Percentiles rank a stretch among this genome's conserved stretches.
These are phyloP conservation scores for Lanius collurio DNA, from an alignment of 2,113 vertebrate genomes.

Conservation along the genomic window DNA sequence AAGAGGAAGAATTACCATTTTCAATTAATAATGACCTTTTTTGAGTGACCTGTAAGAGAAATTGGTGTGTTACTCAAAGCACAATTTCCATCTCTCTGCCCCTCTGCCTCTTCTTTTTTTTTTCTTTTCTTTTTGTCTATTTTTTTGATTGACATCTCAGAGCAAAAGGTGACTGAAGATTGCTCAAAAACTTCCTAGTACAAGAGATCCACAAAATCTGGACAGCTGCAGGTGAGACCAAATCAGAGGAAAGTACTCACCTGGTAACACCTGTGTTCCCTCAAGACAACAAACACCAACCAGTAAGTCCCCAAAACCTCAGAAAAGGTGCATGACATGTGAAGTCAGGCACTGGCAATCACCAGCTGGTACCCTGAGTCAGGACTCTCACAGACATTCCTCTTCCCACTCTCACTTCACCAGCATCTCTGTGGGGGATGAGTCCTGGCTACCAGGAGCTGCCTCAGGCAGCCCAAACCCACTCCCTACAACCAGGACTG, in stretches of 20 bases:
- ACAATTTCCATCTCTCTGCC: not conserved
- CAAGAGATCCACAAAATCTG: not conserved
- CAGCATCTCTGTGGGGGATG: accelerated
- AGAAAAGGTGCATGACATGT: accelerated
- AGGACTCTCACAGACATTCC: not conserved
- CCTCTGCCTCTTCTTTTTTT: not conserved
- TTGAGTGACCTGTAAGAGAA: not conserved
- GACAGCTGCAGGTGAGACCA: not conserved
- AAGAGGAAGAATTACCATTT: not conserved
- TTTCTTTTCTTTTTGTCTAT: too few species aligned
- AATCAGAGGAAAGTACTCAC: not conserved
- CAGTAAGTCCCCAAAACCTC: not conserved
- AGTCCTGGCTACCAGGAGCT: not conserved
- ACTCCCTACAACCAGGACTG: accelerated
- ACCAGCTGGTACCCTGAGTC: accelerated
- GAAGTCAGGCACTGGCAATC: not conserved
- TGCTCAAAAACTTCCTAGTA: not conserved
- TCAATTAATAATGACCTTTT: not conserved
- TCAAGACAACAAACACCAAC: not conserved
- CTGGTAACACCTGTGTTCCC: not conserved
- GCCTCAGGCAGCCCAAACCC: accelerated
- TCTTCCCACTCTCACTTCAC: not conserved
- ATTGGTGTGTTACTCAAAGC: not conserved
- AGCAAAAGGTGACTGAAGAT: not conserved
- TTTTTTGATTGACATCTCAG: not conserved